Conservation (phyloP, 2,888 invertebrate species). For the Cepaea hortensis region DNA sequence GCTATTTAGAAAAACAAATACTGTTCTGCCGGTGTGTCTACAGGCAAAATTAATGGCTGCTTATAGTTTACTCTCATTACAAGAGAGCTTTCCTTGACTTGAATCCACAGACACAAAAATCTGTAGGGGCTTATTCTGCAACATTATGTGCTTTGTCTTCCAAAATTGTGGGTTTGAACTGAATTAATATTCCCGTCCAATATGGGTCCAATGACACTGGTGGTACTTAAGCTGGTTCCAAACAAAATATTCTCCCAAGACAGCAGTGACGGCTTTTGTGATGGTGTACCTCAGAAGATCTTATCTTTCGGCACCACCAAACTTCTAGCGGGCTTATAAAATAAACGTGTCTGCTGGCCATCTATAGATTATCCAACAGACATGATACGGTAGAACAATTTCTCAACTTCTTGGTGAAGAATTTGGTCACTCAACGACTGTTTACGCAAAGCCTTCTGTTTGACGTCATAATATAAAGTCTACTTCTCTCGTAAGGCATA, state of each 20-base stretch:
- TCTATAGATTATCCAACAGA: conserved; percentile 62
- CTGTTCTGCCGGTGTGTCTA: too few relatives aligned
- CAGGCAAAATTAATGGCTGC: too few relatives aligned
- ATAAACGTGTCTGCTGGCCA: conserved; percentile 61
- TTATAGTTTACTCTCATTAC: neutral
- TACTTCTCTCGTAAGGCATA: conserved; percentile 65
- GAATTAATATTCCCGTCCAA: too few relatives aligned
- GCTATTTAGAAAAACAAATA: too few relatives aligned
- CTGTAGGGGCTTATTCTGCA: conserved; percentile 56
- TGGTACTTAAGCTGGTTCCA: conserved; percentile 67
- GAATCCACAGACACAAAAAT: conserved; percentile 62
- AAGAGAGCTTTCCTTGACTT: conserved; percentile 52
- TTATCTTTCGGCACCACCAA: conserved; percentile 17
- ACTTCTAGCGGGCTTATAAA: conserved; percentile 31
- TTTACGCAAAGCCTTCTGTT: conserved; percentile 69
- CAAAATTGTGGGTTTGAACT: too few relatives aligned
- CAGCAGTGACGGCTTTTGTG: conserved; percentile 57
- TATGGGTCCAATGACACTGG: too few relatives aligned
- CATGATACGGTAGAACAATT: conserved; percentile 65
- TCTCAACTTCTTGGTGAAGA: conserved; percentile 69
- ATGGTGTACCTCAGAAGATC: conserved; percentile 52
- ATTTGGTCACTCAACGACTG: conserved; percentile 74
- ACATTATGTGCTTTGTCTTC: neutral
- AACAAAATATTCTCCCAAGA: conserved; percentile 52
- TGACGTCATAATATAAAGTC: conserved; percentile 69